Evolutionary conservation across 2,113 vertebrate genomes (phyloP).

Genomic region (Ictalurus furcatus): DNA sequence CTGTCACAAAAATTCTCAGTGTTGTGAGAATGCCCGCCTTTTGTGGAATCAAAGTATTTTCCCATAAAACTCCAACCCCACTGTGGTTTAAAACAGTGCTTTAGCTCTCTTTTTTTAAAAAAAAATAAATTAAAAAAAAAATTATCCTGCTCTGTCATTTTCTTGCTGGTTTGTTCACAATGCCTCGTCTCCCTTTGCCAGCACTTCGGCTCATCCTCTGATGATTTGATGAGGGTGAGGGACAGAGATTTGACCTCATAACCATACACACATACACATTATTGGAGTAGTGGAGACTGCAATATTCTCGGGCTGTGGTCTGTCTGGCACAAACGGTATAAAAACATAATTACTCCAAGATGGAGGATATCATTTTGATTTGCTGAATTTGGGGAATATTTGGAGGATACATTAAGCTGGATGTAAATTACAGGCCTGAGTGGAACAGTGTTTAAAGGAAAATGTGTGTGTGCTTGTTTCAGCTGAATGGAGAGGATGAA

Average conservation of each 20-base stretch:
- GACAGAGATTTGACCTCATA: constrained; percentile 45
- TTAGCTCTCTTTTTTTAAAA: neutral
- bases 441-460: constrained; percentile 44
- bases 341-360: constrained; percentile 58
- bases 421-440: constrained; percentile 57
- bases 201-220: constrained; percentile 45
- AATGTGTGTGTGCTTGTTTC: constrained; percentile 30
- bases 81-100: constrained; percentile 48
- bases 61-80: constrained; percentile 58
- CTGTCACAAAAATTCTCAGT: neutral
- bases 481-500: constrained; percentile 38
- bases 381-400: constrained; percentile 55
- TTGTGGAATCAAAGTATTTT: constrained; percentile 62
- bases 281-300: constrained; percentile 38
- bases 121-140: too few relatives aligned
- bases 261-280: constrained; percentile 42
- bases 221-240: constrained; percentile 38
- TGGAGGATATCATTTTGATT: constrained; percentile 55
- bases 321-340: constrained; percentile 47
- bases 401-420: constrained; percentile 49
- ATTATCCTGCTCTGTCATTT: constrained; percentile 25
- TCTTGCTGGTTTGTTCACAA: constrained; percentile 45
- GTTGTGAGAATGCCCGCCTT: constrained; percentile 38
- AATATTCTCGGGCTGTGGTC: constrained; percentile 54
- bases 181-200: constrained; percentile 18